phyloP scores from a whole-genome alignment of 2,797 vertebrate genomes.

The Sebastiscus tertius region DNA sequence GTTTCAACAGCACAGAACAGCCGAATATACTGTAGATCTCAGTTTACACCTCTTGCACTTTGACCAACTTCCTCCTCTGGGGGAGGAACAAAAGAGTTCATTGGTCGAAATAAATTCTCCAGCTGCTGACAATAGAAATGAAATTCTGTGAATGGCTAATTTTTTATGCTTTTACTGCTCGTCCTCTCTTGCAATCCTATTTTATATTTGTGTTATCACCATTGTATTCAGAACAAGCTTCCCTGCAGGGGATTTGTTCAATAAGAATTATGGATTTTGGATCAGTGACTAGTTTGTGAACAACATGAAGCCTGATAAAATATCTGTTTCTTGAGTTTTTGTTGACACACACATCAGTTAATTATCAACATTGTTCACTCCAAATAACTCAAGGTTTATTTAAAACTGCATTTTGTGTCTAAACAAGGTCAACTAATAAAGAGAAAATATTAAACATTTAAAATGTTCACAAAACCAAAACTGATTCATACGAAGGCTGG shows the following conservation, averaged over 20 bases:
- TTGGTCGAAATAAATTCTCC: neutral
- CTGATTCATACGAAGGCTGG: neutral
- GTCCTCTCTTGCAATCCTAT: neutral
- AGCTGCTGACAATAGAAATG: neutral
- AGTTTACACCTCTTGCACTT: conserved; percentile 32
- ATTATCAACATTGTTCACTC: neutral
- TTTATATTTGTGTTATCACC: neutral
- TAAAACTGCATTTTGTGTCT: neutral
- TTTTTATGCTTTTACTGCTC: neutral
- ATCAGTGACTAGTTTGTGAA: neutral
- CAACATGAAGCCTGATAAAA: neutral
- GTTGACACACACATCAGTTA: neutral
- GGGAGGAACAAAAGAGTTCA: neutral
- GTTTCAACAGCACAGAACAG: neutral
- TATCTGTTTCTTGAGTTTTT: neutral
- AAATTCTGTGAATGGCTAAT: neutral
- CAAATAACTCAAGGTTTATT: neutral
- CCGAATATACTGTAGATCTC: rapidly evolving
- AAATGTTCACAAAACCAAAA: neutral
- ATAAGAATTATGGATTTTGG: neutral
- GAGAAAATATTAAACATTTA: neutral
- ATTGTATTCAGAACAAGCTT: neutral
- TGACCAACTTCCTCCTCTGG: neutral
- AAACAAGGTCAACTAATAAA: neutral
- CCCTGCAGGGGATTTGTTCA: neutral